Base-by-base conservation (phyloP, 2,888 invertebrate genomes). In the Liodrosophila aerea region DNA sequence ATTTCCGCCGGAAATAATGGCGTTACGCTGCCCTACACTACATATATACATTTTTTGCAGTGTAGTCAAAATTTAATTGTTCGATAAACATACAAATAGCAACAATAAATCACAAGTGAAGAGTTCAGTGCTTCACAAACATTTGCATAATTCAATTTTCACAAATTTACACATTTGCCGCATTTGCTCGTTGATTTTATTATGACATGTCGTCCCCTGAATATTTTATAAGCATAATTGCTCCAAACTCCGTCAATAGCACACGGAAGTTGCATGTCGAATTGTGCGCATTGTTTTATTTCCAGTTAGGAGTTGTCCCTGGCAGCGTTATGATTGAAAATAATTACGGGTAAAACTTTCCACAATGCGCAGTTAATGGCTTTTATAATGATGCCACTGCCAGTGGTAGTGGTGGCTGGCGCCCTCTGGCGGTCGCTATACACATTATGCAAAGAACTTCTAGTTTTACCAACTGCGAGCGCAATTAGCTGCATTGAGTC, bases 271-370 rank as follows among this genome's bases (percentile, higher is more conserved):
- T 52, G 47, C 52, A 61, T 53, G 33, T 50, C 34, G 57, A 70
- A 53, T 70, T 53, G 41, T 33, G 54, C 30, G 27, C 51, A 64
- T 60, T 68, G 60, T 60, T 53, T 43, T 39, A 44, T 54, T 30
- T 30, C 8, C 5, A 34, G 9, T 16, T 30, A 8, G 13, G 37
- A 15, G 8, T 16, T 7, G 30, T 36, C 12, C 15, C 22, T 7
- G 18, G 47, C 49, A 51, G 36, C 15, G 31, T 41, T 62, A 43
- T 52, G 45, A 56, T 65, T 58, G 58, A 58, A 64, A 52, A 73
- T 70, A 63, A 72, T 73, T 65, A 58, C 46, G 54, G 62, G 53
- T 58, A 56, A 52, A 73, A 65, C 65, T 73, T 22, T 73, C 13
- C 12, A 59, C 51, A 67, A 72, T 56, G 49, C 51, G 30, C 36